Conservation (phyloP, 2,113 vertebrate genomes). For the Castor canadensis region DNA sequence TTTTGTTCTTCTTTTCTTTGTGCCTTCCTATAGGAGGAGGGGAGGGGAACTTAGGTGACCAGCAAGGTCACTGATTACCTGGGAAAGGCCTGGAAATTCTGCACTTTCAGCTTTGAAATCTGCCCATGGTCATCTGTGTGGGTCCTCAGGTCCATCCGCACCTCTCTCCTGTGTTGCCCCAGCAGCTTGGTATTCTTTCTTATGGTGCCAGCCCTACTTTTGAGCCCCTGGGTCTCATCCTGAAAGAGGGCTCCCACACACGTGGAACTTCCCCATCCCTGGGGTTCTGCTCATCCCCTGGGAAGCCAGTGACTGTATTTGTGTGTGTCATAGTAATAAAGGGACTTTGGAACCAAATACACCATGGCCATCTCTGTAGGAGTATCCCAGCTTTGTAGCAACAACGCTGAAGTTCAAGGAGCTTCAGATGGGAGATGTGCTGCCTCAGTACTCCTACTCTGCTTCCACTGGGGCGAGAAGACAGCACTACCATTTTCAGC, state of each 20-base stretch:
- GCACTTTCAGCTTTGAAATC: background rate
- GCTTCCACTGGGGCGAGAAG: background rate
- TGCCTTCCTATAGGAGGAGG: background rate
- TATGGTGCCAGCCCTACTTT: fast-evolving
- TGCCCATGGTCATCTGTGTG: fast-evolving
- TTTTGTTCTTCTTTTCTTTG: background rate
- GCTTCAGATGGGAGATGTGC: background rate
- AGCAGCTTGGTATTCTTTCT: background rate
- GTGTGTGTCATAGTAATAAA: background rate
- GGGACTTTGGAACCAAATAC: background rate
- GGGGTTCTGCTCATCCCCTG: fast-evolving
- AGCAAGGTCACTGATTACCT: background rate
- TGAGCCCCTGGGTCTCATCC: no score
- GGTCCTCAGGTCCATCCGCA: fast-evolving
- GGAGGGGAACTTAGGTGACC: background rate
- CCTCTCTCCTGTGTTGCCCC: fast-evolving
- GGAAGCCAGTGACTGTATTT: background rate
- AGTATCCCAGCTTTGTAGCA: no score
- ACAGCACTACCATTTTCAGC: fast-evolving
- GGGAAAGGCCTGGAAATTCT: background rate
- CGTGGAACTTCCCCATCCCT: no score
- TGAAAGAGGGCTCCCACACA: no score
- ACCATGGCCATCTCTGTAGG: fast-evolving
- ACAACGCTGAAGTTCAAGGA: fast-evolving
- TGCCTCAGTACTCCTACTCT: background rate